These are phyloP conservation scores for Chrysocyon brachyurus DNA, from an alignment of 2,797 vertebrate species.

Conservation along the genomic window DNA sequence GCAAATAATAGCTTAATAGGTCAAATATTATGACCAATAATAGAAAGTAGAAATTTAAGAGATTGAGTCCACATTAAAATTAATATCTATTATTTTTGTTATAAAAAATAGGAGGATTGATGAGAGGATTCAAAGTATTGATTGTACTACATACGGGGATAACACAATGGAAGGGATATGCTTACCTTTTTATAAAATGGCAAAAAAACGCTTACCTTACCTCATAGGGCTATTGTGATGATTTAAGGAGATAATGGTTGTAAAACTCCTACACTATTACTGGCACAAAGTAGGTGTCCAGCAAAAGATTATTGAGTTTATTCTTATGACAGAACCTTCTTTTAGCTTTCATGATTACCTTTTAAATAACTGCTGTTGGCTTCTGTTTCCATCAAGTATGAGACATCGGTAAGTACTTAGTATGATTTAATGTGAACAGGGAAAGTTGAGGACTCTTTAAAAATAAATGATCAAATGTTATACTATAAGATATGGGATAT, in stretches of 20 bases:
- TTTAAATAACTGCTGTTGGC: background rate
- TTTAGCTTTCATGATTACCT: background rate
- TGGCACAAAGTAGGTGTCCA: background rate
- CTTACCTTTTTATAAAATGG: background rate
- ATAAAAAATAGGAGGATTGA: background rate
- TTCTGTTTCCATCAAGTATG: background rate
- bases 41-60: background rate
- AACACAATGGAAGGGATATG: background rate
- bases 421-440: background rate
- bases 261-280: constrained; percentile 4
- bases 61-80: constrained; percentile 18
- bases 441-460: background rate
- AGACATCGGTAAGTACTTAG: background rate
- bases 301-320: constrained; percentile 7
- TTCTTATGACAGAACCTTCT: background rate
- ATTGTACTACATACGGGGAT: background rate
- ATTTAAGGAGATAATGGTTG: background rate
- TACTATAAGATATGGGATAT: background rate
- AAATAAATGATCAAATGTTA: background rate
- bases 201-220: background rate
- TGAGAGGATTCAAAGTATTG: constrained; percentile 1
- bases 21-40: background rate
- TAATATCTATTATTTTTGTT: constrained; percentile 48
- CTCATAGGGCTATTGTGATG: background rate
- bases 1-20: no score